phyloP scores from a whole-genome alignment of 2,888 invertebrate species.

The Timema cristinae region DNA sequence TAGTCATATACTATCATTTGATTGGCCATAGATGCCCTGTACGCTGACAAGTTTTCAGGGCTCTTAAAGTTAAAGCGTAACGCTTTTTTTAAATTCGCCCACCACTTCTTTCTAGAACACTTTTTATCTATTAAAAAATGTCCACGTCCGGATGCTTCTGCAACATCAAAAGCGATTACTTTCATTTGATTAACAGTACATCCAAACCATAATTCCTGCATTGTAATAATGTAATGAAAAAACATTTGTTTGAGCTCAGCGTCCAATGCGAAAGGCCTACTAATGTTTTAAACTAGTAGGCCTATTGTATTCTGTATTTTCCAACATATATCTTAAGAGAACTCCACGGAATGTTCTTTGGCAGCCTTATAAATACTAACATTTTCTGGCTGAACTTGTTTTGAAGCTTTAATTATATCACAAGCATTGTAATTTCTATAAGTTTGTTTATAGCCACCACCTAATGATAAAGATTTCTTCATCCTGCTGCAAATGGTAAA shows the following conservation, averaged over 20 bases:
- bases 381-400: background rate
- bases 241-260: constrained; percentile 5
- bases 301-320: background rate
- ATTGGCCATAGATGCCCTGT: constrained; percentile 13
- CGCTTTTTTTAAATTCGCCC: constrained; percentile 16
- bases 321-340: constrained; percentile 11
- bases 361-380: constrained; percentile 16
- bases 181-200: constrained; percentile 9
- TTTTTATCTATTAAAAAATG: background rate
- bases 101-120: constrained; percentile 14
- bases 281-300: constrained; percentile 11
- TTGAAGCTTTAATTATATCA: background rate
- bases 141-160: constrained; percentile 1
- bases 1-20: constrained; percentile 7
- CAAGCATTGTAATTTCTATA: constrained; percentile 9
- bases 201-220: constrained; percentile 20
- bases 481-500: background rate
- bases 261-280: constrained; percentile 13
- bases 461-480: background rate
- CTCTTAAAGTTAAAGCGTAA: constrained; percentile 13
- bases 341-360: constrained; percentile 14
- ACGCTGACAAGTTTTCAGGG: constrained; percentile 15
- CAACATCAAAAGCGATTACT: constrained; percentile 11
- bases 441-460: background rate
- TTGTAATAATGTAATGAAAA: constrained; percentile 12